Percentiles rank a stretch among this genome's conserved stretches.
Conservation (phyloP, 2,113 vertebrate genomes). For the Excalfactoria chinensis region DNA sequence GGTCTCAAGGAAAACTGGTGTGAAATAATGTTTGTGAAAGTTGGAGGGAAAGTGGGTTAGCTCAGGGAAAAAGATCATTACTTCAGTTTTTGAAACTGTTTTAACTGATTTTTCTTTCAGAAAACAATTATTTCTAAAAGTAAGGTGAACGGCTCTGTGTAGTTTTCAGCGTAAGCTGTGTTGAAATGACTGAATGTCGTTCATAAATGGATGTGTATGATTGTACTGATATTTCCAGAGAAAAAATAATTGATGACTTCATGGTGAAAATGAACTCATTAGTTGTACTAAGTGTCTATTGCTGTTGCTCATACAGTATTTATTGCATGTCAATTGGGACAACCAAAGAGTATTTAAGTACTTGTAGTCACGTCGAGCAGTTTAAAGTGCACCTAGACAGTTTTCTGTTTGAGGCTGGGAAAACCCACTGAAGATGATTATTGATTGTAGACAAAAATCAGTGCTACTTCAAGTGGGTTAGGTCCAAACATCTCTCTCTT, state of each 20-base stretch:
- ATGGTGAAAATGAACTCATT: neutral
- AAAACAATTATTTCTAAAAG: neutral
- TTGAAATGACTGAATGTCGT: neutral
- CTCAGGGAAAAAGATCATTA: neutral
- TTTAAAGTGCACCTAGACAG: neutral
- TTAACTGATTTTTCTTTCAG: conserved; percentile 3
- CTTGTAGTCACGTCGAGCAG: neutral
- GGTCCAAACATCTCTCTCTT: neutral
- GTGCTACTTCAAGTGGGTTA: neutral
- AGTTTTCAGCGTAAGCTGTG: neutral
- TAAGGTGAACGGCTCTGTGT: neutral
- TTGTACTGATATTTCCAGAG: neutral
- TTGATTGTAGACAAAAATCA: neutral
- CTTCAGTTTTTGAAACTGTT: neutral
- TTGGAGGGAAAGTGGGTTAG: neutral
- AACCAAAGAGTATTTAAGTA: neutral
- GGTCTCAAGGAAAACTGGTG: neutral
- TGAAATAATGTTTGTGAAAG: neutral
- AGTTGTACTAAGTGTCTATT: neutral
- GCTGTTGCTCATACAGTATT: neutral
- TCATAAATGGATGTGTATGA: neutral
- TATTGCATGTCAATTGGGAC: neutral
- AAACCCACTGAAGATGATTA: neutral
- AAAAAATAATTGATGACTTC: neutral
- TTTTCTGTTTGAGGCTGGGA: neutral